These are phyloP conservation scores for Onychorhynchus coronatus DNA, from an alignment of 2,113 vertebrate species.

Conservation along the genomic window DNA sequence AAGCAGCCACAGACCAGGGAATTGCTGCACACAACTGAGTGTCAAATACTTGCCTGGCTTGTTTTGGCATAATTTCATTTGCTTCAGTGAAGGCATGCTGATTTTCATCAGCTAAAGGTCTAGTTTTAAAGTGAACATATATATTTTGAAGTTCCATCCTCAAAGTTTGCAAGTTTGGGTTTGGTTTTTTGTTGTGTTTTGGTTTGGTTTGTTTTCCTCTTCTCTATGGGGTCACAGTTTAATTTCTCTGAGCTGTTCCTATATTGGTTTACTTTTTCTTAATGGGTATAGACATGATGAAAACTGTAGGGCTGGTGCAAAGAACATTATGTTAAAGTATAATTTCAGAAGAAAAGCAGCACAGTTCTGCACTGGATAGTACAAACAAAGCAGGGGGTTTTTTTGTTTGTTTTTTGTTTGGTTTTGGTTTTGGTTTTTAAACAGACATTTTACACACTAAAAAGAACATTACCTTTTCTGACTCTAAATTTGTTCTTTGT, in stretches of 20 bases:
- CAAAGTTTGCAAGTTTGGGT: neutral
- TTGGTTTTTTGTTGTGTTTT: neutral
- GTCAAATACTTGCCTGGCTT: neutral
- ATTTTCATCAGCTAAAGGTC: constrained; percentile 10
- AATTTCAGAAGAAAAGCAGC: neutral
- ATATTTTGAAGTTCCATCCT: neutral
- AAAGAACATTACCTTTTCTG: neutral
- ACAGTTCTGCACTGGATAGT: neutral
- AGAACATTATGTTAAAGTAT: neutral
- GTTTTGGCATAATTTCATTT: constrained; percentile 27
- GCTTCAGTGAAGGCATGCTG: neutral
- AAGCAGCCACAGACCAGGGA: neutral
- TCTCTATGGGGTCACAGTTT: neutral
- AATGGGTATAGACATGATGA: neutral
- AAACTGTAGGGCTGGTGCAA: neutral
- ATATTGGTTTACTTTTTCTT: neutral
- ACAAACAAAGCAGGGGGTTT: neutral
- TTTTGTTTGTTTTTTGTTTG: neutral
- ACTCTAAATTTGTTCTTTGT: neutral
- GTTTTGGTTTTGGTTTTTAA: neutral
- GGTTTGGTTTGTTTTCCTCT: neutral
- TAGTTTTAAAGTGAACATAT: neutral
- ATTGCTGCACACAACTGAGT: neutral
- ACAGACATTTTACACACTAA: neutral
- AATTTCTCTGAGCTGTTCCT: neutral